Evolutionary conservation across 2,888 invertebrate species (phyloP), one percentile per base, ranked within the genome.

Genomic region (Apodemia mormo): DNA sequence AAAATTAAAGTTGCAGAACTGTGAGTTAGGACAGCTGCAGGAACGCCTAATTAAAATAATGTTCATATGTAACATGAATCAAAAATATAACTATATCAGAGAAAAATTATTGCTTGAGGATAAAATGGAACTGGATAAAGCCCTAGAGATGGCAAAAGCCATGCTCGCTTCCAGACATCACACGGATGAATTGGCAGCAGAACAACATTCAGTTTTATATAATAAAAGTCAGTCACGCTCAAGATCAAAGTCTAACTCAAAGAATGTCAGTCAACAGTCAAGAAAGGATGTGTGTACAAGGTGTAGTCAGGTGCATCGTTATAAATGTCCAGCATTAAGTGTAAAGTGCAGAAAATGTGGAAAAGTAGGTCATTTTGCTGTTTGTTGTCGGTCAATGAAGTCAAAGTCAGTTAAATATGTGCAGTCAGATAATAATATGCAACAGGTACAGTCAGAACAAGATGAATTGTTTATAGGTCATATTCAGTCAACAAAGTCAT

Each of bases 11-110:
- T 70, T 71, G 67, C 67, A 72, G 54, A 70, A 64, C 65, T 75
- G 73, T 72, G 72, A 73, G 67, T 67, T 75, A 52, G 73, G 72
- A 68, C 56, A 70, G 30, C 64, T 73, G 29, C 70, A 69, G 12
- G 75, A 72, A 56, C 71, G 70, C 12, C 66, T 73, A 29, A 56
- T 71, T 4, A 72, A 74, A 72, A 69, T 70, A 58, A 74, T 72
- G 69, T 74, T 68, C 56, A 71, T 74, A 52, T 74, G 74, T 54
- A 72, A 74, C 68, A 68, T 74, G 70, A 72, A 74, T 72, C 67
- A 72, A 66, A 74, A 72, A 65, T 74, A 72, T 65, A 71, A 72
- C 30, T 72, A 43, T 61, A 69, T 74, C 29, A 70, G 70, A 71
- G 70, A n/a, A n/a, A n/a, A n/a, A n/a, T n/a, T n/a, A n/a, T n/a